Conservation (phyloP, 2,113 vertebrate genomes). For the Sorex araneus region DNA sequence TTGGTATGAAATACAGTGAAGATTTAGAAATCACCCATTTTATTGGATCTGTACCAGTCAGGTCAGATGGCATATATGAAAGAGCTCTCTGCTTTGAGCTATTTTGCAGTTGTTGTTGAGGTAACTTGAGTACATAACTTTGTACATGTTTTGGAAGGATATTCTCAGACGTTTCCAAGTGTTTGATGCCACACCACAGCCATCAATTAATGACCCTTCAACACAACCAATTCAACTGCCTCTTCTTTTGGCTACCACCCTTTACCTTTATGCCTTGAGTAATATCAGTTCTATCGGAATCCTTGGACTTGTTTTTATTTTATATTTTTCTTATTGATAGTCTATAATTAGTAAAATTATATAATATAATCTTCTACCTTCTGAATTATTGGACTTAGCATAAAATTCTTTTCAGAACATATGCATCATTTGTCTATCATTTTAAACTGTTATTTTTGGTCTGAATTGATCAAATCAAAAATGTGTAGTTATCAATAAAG, state of each 20-base stretch:
- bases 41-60: not conserved
- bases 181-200: not conserved
- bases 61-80: not conserved
- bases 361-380: too few species aligned
- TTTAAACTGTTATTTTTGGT: not conserved
- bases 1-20: not conserved
- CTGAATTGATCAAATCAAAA: not conserved
- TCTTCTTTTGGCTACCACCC: not conserved
- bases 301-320: too few species aligned
- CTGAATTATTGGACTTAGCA: too few species aligned
- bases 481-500: not conserved
- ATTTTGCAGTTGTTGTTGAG: not conserved
- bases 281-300: too few species aligned
- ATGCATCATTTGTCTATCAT: not conserved
- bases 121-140: not conserved
- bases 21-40: not conserved
- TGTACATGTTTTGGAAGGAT: not conserved
- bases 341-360: too few species aligned
- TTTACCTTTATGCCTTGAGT: not conserved
- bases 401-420: too few species aligned
- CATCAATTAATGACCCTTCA: not conserved
- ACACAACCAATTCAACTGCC: not conserved
- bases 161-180: not conserved
- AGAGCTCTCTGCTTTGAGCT: conserved; percentile 14
- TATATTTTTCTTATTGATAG: too few species aligned